Percentiles rank a stretch among this genome's conserved stretches.
Conservation (phyloP, 2,113 vertebrate genomes). For the Tetrao urogallus region DNA sequence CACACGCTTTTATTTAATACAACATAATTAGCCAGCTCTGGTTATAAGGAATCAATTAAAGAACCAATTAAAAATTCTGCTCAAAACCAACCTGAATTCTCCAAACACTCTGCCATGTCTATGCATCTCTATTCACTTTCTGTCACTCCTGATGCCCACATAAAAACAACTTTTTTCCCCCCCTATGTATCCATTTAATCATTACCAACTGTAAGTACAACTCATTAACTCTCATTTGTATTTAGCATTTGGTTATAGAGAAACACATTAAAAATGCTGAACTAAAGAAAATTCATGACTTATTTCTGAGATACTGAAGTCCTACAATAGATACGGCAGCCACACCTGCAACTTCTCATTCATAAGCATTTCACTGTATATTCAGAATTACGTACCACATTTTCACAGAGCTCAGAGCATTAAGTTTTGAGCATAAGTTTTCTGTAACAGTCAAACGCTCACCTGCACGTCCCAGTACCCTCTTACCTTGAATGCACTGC, state of each 20-base stretch:
- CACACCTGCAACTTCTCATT: neutral
- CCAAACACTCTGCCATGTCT: slow-evolving; percentile 8
- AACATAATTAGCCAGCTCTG: neutral
- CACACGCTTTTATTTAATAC: neutral
- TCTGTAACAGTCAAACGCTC: neutral
- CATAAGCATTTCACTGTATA: neutral
- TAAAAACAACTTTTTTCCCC: neutral
- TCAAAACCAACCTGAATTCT: slow-evolving; percentile 28
- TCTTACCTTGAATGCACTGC: slow-evolving; percentile 97
- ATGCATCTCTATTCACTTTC: slow-evolving; percentile 30
- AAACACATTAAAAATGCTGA: neutral
- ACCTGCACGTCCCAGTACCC: rapidly evolving
- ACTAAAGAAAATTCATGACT: neutral
- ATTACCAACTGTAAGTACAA: neutral
- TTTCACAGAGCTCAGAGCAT: neutral
- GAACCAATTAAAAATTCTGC: neutral
- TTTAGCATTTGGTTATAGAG: neutral
- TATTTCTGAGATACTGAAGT: neutral
- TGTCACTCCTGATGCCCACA: neutral
- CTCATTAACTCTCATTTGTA: neutral
- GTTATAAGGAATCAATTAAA: neutral
- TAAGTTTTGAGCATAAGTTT: neutral
- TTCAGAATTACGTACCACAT: rapidly evolving
- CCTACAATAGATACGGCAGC: neutral
- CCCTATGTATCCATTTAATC: neutral